Evolutionary conservation across 2,888 invertebrate genomes (phyloP).

Genomic region (Sericinus montela): DNA sequence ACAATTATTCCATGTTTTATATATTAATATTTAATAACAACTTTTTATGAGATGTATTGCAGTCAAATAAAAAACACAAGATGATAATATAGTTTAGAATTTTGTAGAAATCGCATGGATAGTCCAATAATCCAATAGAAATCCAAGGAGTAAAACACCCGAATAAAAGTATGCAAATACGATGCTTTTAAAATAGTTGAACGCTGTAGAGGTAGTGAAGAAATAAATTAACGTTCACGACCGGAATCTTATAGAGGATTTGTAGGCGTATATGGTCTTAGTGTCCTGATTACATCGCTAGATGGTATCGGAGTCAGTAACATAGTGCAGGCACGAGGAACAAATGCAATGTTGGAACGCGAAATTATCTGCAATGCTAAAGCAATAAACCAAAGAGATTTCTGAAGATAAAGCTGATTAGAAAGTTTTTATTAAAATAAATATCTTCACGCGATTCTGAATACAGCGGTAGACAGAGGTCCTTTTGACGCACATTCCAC

Average conservation of each 20-base stretch:
- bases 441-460: no score
- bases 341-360: constrained; percentile 13
- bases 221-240: constrained; percentile 12
- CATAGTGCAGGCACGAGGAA: constrained; percentile 10
- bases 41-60: no score
- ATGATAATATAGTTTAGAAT: no score
- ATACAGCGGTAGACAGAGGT: no score
- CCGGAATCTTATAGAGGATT: constrained; percentile 5
- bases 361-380: constrained; percentile 15
- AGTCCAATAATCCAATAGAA: no score
- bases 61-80: no score
- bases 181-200: constrained; percentile 5
- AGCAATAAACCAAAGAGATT: constrained; percentile 10
- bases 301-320: constrained; percentile 12
- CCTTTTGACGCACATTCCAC: no score
- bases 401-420: not conserved
- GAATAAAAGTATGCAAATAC: constrained; percentile 15
- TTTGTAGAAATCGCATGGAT: no score
- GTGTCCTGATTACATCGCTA: constrained; percentile 10
- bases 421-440: no score
- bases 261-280: constrained; percentile 12
- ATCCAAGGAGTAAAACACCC: no score
- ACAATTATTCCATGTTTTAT: no score
- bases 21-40: no score
- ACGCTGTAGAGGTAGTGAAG: not conserved